A percentile compares a stretch with the other conserved stretches of the same genome.
phyloP scores from a whole-genome alignment of 2,113 vertebrate species.

The Chaetorhynchus papuensis region DNA sequence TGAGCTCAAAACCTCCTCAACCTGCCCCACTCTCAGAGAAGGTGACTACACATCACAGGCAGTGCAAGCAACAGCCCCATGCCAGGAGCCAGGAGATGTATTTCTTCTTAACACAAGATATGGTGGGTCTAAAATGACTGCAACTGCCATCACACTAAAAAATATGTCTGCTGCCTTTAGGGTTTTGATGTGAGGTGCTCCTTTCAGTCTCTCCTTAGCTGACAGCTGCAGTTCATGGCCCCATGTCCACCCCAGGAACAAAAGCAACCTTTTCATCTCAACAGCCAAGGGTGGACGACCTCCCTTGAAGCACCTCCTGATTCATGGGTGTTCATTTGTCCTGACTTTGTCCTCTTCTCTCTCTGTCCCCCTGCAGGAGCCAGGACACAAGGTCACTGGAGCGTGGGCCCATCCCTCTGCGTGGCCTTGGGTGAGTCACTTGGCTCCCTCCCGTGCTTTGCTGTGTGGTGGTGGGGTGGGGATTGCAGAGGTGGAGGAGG shows the following conservation, averaged over 20 bases:
- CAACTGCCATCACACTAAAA: not conserved
- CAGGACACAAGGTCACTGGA: not conserved
- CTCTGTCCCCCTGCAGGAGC: not conserved
- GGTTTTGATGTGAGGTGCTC: not conserved
- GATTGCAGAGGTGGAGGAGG: not conserved
- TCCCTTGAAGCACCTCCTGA: not conserved
- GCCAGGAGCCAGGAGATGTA: not conserved
- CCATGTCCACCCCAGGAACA: not conserved
- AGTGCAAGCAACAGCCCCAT: not conserved
- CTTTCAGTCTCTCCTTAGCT: not conserved
- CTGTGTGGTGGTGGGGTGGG: not conserved
- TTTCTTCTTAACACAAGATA: not conserved
- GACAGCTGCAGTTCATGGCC: constrained; percentile 14
- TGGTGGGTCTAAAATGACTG: not conserved
- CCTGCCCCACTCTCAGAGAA: not conserved
- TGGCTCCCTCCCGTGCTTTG: not conserved
- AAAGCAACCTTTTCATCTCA: not conserved
- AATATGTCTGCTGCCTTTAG: not conserved
- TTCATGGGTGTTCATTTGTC: not conserved
- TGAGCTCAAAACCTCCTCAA: not conserved
- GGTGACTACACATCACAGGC: not conserved
- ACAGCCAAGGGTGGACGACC: not conserved
- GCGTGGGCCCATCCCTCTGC: not conserved
- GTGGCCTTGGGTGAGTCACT: not conserved
- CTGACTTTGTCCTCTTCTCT: not conserved